These are phyloP conservation scores for Apodemia hepburni DNA, from an alignment of 2,888 invertebrate genomes.

Conservation along the genomic window DNA sequence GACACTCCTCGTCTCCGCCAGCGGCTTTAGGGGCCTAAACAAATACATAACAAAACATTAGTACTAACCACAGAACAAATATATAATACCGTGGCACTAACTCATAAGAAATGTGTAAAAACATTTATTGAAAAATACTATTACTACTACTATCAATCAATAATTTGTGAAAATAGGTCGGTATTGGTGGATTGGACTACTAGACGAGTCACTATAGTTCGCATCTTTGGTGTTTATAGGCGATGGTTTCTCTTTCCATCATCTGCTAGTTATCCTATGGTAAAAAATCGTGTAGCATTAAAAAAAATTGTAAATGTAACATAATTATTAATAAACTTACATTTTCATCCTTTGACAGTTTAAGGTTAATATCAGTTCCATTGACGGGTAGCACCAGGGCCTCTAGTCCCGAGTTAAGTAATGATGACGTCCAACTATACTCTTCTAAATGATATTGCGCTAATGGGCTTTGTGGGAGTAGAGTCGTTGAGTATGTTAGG, in stretches of 20 bases:
- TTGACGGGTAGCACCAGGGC: conserved; percentile 43
- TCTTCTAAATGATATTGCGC: conserved; percentile 42
- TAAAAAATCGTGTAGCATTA: too few relatives aligned
- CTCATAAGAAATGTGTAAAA: too few relatives aligned
- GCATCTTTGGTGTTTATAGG: too few relatives aligned
- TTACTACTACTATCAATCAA: too few relatives aligned
- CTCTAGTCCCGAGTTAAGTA: conserved; percentile 42
- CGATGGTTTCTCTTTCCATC: too few relatives aligned
- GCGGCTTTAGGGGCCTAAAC: conserved; percentile 41
- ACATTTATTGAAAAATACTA: too few relatives aligned
- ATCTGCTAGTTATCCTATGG: too few relatives aligned
- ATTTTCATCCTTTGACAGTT: conserved; percentile 41
- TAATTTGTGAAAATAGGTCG: too few relatives aligned
- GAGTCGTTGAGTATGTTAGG: background rate
- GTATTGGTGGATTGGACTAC: too few relatives aligned
- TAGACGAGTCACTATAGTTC: too few relatives aligned
- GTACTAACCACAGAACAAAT: too few relatives aligned
- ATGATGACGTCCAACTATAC: conserved; percentile 46
- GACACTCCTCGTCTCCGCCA: conserved; percentile 41
- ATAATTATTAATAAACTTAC: conserved; percentile 43
- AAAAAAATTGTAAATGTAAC: too few relatives aligned
- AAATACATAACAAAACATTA: background rate
- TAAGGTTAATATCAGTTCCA: conserved; percentile 43
- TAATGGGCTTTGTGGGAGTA: conserved; percentile 25
- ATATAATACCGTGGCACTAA: background rate